phyloP scores from a whole-genome alignment of 2,113 vertebrate species.

The Alosa alosa region DNA sequence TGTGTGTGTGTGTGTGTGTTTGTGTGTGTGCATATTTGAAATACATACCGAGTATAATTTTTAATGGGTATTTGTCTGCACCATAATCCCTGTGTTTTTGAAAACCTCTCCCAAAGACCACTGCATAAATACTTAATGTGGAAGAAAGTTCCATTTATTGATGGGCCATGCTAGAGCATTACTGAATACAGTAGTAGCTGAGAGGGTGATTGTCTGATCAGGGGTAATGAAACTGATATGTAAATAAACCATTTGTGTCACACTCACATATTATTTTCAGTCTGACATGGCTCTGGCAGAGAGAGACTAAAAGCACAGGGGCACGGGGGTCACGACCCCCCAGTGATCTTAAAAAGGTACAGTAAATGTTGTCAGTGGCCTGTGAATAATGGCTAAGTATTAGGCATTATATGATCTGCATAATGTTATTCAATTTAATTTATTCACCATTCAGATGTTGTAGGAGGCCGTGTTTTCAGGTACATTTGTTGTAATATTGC shows the following conservation, averaged over 20 bases:
- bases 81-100: neutral
- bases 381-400: neutral
- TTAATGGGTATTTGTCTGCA: neutral
- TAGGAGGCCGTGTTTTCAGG: too few species aligned
- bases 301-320: neutral
- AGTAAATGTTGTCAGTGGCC: neutral
- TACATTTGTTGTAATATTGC: too few species aligned
- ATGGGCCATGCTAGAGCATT: neutral
- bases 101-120: slow-evolving; percentile 6
- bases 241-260: neutral
- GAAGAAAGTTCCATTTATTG: neutral
- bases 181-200: neutral
- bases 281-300: neutral
- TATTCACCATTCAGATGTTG: too few species aligned
- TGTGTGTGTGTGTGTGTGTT: slow-evolving; percentile 17
- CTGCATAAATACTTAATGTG: slow-evolving; percentile 5
- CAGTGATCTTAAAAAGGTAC: neutral
- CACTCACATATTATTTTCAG: neutral
- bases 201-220: neutral
- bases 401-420: too few species aligned
- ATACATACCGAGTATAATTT: neutral
- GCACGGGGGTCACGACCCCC: neutral
- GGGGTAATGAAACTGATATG: neutral
- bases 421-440: too few species aligned
- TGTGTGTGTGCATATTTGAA: neutral